Conservation (phyloP, 1,140 invertebrate species). For the Luehdorfia chinensis region DNA sequence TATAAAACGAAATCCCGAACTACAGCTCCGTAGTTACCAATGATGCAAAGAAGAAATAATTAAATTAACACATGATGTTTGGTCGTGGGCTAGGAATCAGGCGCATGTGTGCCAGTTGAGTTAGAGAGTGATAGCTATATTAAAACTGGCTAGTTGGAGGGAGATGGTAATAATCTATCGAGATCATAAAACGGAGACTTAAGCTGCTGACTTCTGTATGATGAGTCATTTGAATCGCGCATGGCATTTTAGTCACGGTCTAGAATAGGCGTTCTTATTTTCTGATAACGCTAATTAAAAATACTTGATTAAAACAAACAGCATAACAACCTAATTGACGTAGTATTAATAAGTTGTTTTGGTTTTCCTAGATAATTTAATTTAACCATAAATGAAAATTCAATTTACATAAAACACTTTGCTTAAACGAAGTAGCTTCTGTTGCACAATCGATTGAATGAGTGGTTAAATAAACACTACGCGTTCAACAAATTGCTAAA, state of each 20-base stretch:
- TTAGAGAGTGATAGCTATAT: slow-evolving; percentile 44
- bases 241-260: slow-evolving; percentile 50
- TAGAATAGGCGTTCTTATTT: slow-evolving; percentile 24
- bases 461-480: slow-evolving; percentile 63
- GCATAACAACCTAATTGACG: too few relatives aligned
- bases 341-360: too few relatives aligned
- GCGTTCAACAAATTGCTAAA: slow-evolving; percentile 71
- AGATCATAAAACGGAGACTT: slow-evolving; percentile 32
- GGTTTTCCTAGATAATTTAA: too few relatives aligned
- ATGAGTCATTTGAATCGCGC: slow-evolving; percentile 51
- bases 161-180: slow-evolving; percentile 48
- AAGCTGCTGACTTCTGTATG: slow-evolving; percentile 44
- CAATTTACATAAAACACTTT: too few relatives aligned
- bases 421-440: too few relatives aligned
- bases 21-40: slow-evolving; percentile 19
- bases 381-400: too few relatives aligned
- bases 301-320: neutral
- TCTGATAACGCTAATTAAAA: slow-evolving; percentile 6
- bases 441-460: slow-evolving; percentile 55
- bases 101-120: slow-evolving; percentile 32
- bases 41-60: slow-evolving; percentile 41
- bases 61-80: slow-evolving; percentile 61
- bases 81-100: slow-evolving; percentile 38
- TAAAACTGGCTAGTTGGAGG: slow-evolving; percentile 30
- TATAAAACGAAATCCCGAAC: slow-evolving; percentile 10